Base-by-base conservation (phyloP, 2,797 vertebrate genomes). In the Danio tinwini region DNA sequence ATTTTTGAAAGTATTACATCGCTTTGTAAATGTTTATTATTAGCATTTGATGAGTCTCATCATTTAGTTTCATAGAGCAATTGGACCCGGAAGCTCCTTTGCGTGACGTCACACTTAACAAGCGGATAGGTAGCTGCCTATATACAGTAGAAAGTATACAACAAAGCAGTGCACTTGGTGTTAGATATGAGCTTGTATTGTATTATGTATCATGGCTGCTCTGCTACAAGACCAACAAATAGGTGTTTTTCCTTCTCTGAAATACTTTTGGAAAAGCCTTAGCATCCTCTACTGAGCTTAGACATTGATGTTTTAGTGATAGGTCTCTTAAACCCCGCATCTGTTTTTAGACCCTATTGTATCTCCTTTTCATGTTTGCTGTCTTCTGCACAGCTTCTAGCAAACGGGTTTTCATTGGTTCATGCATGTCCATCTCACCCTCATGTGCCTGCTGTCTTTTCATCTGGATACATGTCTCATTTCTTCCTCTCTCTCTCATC, bases 401-500 rank as follows among this genome's bases (percentile, higher is more conserved):
- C 56, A 63, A 37, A 78, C 29, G 40, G 52, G 52, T 53, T 79
- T 19, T 45, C 11, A 58, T 74, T 10, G n/a, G 17, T 65, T 78
- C 19, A 78, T 17, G 65, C 69, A 85, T 68, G 62, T 37, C 42
- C 71, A 71, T 80, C 40, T 58, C 64, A 79, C 40, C 61, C 63
- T 69, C 62, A 71, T 59, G 14, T 56, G 10, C 50, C 21, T 72
- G 56, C 78, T 81, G 64, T 83, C 69, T 11, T 61, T 61, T 71
- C 59, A 64, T 69, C 75, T 71, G 50, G 53, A 56, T 78, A 72
- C 49, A 17, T 73, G 67, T 78, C 81, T 84, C 82, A 83, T 80
- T 79, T 84, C 52, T 58, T 44, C 49, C 64, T 85, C 52, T 86
- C 21, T 84, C 75, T 82, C 39, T 85, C 76, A 67, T 89, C 61